Percentiles rank a stretch among this genome's conserved stretches.
Evolutionary conservation across 1,140 invertebrate species (phyloP).

Genomic region (Mycetomoellerius zeteki): DNA sequence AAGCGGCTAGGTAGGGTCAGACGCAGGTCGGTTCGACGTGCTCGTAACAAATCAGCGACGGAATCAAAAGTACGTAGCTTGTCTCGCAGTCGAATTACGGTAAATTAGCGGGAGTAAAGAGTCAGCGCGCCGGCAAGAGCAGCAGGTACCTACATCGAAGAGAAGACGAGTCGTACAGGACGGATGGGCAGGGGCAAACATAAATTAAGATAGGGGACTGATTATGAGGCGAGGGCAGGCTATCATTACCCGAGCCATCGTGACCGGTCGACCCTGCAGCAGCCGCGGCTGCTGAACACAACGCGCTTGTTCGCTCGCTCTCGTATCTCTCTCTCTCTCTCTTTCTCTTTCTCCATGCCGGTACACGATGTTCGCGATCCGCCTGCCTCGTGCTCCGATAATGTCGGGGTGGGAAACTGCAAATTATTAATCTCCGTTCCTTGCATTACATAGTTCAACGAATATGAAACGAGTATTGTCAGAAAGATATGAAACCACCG

Average conservation of each 20-base stretch:
- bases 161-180: constrained; percentile 76
- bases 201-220: constrained; percentile 87
- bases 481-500: constrained; percentile 65
- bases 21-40: constrained; percentile 46
- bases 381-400: constrained; percentile 83
- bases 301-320: constrained; percentile 64
- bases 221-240: constrained; percentile 86
- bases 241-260: constrained; percentile 86
- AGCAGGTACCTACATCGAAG: constrained; percentile 84
- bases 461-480: constrained; percentile 83
- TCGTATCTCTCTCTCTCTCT: constrained; percentile 13
- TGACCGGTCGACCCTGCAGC: constrained; percentile 86
- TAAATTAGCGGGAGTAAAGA: constrained; percentile 85
- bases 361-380: constrained; percentile 77
- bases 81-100: constrained; percentile 83
- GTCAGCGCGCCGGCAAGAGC: constrained; percentile 69
- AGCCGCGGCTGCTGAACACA: constrained; percentile 81
- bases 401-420: constrained; percentile 84
- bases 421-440: constrained; percentile 85
- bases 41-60: constrained; percentile 74
- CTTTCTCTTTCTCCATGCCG: constrained; percentile 25
- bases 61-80: constrained; percentile 77
- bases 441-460: constrained; percentile 82
- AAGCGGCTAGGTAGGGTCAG: constrained; percentile 39
- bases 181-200: constrained; percentile 85